A percentile compares a stretch with the other conserved stretches of the same genome.
These are phyloP conservation scores for Lasioglossum leucozonium DNA, from an alignment of 2,888 invertebrate species.

Conservation along the genomic window DNA sequence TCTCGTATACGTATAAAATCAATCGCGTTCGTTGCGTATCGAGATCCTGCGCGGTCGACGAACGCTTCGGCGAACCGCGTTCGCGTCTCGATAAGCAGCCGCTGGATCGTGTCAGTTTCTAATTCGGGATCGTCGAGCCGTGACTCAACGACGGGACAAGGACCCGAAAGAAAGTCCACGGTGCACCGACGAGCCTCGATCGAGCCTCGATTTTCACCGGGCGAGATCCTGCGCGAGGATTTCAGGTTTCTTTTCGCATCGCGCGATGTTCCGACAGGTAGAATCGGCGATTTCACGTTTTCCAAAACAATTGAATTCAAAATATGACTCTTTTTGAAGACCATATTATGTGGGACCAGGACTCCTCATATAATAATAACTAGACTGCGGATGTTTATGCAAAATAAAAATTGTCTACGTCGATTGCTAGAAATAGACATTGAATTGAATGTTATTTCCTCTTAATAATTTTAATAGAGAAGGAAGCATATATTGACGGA, in stretches of 20 bases:
- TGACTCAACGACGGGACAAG: constrained; percentile 6
- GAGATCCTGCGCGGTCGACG: background rate
- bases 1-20: background rate
- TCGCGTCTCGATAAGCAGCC: constrained; percentile 11
- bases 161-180: constrained; percentile 2
- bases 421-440: no score
- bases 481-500: no score
- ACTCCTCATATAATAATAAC: no score
- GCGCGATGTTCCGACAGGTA: background rate
- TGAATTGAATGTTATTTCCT: no score
- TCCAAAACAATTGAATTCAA: no score
- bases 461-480: no score
- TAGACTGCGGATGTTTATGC: no score
- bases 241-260: background rate
- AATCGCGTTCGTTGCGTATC: constrained; percentile 11
- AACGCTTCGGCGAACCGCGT: background rate
- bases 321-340: no score
- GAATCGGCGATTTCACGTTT: background rate
- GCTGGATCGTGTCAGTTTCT: constrained; percentile 6
- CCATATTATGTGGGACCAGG: no score
- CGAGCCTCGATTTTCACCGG: background rate
- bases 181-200: background rate
- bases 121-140: constrained; percentile 14
- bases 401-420: no score
- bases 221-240: background rate